Evolutionary conservation across 2,888 invertebrate species (phyloP).

Genomic region (Gisinianus flammeolus): DNA sequence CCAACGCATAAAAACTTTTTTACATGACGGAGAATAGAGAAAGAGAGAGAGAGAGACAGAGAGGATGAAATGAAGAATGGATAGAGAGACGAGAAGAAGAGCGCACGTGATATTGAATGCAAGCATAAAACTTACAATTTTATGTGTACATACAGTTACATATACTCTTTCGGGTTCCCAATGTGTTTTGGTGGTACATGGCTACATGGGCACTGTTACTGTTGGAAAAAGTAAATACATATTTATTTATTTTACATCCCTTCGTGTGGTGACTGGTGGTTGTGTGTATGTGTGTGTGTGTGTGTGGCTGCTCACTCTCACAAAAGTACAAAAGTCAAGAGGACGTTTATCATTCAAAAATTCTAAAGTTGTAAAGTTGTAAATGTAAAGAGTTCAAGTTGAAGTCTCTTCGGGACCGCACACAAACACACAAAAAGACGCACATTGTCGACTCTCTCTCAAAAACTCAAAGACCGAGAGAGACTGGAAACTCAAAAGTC

Average conservation of each 20-base stretch:
- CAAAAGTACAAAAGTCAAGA: neutral
- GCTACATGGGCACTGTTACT: no score
- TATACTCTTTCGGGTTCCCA: no score
- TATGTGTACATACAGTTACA: neutral
- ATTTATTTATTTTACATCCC: neutral
- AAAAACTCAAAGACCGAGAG: no score
- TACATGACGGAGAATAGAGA: neutral
- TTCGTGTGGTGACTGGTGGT: neutral
- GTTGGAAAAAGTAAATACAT: neutral
- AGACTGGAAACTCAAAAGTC: neutral
- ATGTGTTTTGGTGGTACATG: no score
- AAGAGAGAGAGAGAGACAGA: neutral
- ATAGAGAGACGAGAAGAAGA: neutral
- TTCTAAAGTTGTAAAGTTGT: neutral
- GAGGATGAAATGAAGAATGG: neutral
- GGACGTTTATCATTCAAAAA: slow-evolving; percentile 22
- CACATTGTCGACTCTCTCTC: neutral
- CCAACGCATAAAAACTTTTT: neutral
- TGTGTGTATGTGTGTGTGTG: neutral
- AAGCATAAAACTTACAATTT: slow-evolving; percentile 4
- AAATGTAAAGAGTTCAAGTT: neutral
- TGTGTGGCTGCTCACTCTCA: neutral
- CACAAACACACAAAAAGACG: neutral
- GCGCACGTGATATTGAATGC: slow-evolving; percentile 15
- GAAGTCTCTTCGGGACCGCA: neutral